phyloP scores from a whole-genome alignment of 1,140 invertebrate species.

The Octopus sinensis region DNA sequence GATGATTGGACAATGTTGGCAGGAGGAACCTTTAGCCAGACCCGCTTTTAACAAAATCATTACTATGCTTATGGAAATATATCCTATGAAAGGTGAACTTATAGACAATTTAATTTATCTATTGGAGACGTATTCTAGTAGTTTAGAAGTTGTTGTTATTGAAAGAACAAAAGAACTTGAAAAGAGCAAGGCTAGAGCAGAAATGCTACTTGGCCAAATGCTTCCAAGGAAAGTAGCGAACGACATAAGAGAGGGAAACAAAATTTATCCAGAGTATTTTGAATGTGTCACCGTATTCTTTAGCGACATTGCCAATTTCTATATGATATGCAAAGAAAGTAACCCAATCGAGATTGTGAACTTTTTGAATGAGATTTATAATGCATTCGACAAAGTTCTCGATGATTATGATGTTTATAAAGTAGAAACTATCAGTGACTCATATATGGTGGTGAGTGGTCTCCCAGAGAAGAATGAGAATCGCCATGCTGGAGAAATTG shows the following conservation, averaged over 20 bases:
- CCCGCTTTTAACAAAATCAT: no score
- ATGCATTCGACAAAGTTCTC: conserved; percentile 54
- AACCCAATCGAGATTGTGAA: conserved; percentile 34
- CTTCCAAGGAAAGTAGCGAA: conserved; percentile 71
- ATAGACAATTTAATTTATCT: no score
- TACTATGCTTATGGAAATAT: no score
- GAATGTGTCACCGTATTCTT: conserved; percentile 56
- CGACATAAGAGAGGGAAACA: conserved; percentile 77
- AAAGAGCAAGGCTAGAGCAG: conserved; percentile 86
- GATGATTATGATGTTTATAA: conserved; percentile 80
- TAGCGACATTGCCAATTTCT: conserved; percentile 87
- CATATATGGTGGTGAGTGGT: conserved; percentile 67
- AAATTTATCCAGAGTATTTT: conserved; percentile 59
- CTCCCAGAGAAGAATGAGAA: conserved; percentile 63
- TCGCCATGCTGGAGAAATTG: conserved; percentile 77
- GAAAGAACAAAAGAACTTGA: conserved; percentile 84
- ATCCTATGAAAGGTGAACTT: no score
- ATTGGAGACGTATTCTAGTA: no score
- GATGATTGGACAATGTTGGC: no score
- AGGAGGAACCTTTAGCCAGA: no score
- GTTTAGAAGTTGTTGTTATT: no score
- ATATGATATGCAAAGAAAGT: conserved; percentile 26
- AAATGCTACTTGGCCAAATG: conserved; percentile 83
- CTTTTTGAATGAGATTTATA: conserved; percentile 67
- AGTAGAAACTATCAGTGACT: conserved; percentile 39